Percentiles rank a stretch among this genome's conserved stretches.
Conservation (phyloP, 2,113 vertebrate genomes). For the Urocitellus parryii region DNA sequence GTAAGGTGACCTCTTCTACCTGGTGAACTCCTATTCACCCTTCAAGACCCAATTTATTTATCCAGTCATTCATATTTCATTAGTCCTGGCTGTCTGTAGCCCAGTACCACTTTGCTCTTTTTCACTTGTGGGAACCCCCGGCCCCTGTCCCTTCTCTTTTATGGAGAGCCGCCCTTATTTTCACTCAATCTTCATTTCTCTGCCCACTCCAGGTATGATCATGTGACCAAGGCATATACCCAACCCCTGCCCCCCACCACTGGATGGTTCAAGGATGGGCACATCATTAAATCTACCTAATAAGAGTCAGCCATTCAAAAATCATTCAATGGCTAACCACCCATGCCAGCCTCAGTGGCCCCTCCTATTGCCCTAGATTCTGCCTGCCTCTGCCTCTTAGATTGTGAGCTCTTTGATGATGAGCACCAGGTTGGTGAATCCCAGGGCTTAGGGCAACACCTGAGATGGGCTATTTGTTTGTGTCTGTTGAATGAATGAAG, state of each 20-base stretch:
- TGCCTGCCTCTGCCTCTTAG: background rate
- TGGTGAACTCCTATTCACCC: conserved; percentile 63
- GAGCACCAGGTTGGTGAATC: rapidly evolving
- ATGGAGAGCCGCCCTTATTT: background rate
- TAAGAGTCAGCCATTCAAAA: background rate
- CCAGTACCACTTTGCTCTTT: background rate
- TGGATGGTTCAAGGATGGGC: background rate
- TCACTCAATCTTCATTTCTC: background rate
- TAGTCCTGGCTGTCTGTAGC: background rate
- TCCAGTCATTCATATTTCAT: background rate
- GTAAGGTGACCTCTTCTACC: background rate
- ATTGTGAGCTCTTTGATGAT: background rate
- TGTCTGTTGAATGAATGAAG: background rate
- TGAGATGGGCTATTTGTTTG: background rate
- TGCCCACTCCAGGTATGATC: background rate
- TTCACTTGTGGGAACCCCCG: background rate
- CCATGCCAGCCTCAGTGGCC: background rate
- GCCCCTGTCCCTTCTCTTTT: background rate
- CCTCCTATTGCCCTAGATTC: background rate
- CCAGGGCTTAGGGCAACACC: background rate
- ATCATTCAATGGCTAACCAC: background rate
- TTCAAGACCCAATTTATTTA: conserved; percentile 33
- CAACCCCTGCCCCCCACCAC: background rate
- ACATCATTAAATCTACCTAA: background rate
- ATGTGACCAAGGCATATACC: background rate